phyloP scores from a whole-genome alignment of 2,113 vertebrate species.

The Mastomys coucha region DNA sequence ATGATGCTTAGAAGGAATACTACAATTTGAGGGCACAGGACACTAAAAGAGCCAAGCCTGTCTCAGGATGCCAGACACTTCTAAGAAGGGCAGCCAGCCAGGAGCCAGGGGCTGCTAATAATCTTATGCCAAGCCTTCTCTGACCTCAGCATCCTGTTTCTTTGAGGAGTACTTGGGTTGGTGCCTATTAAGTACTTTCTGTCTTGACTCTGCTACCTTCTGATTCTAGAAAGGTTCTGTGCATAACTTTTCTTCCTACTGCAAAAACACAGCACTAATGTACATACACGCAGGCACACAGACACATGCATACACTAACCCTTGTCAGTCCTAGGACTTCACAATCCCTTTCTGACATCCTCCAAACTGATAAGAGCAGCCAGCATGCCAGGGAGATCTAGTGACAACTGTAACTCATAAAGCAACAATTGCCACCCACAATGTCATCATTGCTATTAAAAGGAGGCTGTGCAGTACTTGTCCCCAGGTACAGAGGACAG shows the following conservation, averaged over 20 bases:
- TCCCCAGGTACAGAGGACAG: background rate
- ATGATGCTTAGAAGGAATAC: background rate
- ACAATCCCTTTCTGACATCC: background rate
- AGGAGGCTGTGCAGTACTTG: background rate
- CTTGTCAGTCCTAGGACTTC: background rate
- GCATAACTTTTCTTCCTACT: background rate
- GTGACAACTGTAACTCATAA: background rate
- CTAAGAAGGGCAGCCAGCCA: background rate
- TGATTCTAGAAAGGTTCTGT: constrained; percentile 8
- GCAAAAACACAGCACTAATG: background rate
- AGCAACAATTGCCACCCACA: background rate
- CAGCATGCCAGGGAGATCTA: background rate
- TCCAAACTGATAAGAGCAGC: background rate
- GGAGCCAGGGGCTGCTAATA: background rate
- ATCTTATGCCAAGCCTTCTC: background rate
- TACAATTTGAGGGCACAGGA: background rate
- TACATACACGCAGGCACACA: too few relatives aligned
- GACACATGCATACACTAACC: accelerated
- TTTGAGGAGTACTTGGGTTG: background rate
- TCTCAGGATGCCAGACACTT: background rate
- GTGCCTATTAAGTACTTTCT: background rate
- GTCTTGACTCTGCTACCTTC: background rate
- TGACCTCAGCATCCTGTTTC: background rate
- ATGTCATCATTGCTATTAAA: background rate
- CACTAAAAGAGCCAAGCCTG: background rate